Evolutionary conservation across 2,888 invertebrate genomes (phyloP), one percentile per base, ranked within the genome.

Genomic region (Oegoconia quadripuncta): DNA sequence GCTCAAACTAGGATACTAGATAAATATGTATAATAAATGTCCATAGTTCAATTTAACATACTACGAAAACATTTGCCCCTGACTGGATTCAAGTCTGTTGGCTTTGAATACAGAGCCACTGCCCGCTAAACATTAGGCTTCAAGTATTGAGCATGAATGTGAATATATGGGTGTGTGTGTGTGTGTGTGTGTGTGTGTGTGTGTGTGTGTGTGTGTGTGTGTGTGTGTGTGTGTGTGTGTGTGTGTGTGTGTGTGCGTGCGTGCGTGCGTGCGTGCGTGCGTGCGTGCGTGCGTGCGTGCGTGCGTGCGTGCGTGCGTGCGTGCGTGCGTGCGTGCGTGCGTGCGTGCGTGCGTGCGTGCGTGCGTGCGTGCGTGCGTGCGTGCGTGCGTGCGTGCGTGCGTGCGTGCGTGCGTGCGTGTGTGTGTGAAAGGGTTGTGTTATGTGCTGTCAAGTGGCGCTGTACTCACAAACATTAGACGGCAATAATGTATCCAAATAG

Each of bases 351-450:
- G 11, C 13, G 12, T 27, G 28, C 28, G 28, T 27, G 11, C 13
- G 28, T 27, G 28, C 28, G 28, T 27, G 28, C 28, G 28, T 27
- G 28, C 28, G 28, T 27, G 28, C 28, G 28, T 27, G 11, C 28
- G 28, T 27, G 28, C 28, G 13, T 27, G 28, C 28, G 28, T n/a
- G 28, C 28, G 28, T 12, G 28, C 28, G 28, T 13, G 28, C 28
- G 28, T 13, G 28, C 28, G 28, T 27, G 28, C 28, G 28, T 27
- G 28, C 28, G 28, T 27, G 28, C 28, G 28, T 27, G 28, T 27
- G 13, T 27, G 22, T 32, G 13, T 27, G 28, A n/a, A n/a, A n/a
- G n/a, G n/a, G n/a, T n/a, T n/a, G n/a, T n/a, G n/a, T n/a, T n/a
- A n/a, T n/a, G n/a, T n/a, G n/a, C n/a, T n/a, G n/a, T n/a, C n/a